These are phyloP conservation scores for Cylloceria caligata DNA, from an alignment of 2,888 invertebrate genomes.

Conservation along the genomic window DNA sequence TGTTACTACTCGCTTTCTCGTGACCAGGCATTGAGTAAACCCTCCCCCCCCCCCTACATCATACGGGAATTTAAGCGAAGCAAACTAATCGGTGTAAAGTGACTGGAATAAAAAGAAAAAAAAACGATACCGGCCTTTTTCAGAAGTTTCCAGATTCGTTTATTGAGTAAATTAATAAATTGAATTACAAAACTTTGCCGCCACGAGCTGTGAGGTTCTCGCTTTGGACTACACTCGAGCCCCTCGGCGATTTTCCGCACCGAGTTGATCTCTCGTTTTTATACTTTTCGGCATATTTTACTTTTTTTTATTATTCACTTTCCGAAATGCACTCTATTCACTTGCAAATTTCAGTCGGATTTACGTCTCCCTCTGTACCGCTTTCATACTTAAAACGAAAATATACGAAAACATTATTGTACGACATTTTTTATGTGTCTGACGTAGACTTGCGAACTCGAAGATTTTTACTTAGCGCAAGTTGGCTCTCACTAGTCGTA, in stretches of 20 bases:
- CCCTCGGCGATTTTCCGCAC: constrained; percentile 19
- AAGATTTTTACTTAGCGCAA: constrained; percentile 19
- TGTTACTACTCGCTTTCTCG: neutral
- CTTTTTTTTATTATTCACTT: constrained; percentile 8
- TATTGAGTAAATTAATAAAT: constrained; percentile 59
- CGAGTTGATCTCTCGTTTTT: constrained; percentile 10
- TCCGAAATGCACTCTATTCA: constrained; percentile 47
- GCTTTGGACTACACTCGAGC: neutral
- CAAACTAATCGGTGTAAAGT: constrained; percentile 29
- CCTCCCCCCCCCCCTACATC: too few relatives aligned
- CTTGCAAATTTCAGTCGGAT: constrained; percentile 40
- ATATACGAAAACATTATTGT: neutral
- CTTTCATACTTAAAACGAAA: neutral
- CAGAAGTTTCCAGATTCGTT: constrained; percentile 35
- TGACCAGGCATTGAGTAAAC: too few relatives aligned
- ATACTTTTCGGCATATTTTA: constrained; percentile 23
- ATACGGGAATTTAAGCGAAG: neutral
- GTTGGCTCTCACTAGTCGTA: too few relatives aligned
- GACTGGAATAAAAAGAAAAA: constrained; percentile 31
- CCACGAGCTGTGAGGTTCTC: constrained; percentile 10
- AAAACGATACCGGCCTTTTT: constrained; percentile 7
- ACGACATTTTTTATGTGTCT: constrained; percentile 3
- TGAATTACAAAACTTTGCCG: constrained; percentile 51
- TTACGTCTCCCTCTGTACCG: neutral
- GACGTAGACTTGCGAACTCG: neutral